These are phyloP conservation scores for Oligia latruncula DNA, from an alignment of 2,888 invertebrate genomes.

Conservation along the genomic window DNA sequence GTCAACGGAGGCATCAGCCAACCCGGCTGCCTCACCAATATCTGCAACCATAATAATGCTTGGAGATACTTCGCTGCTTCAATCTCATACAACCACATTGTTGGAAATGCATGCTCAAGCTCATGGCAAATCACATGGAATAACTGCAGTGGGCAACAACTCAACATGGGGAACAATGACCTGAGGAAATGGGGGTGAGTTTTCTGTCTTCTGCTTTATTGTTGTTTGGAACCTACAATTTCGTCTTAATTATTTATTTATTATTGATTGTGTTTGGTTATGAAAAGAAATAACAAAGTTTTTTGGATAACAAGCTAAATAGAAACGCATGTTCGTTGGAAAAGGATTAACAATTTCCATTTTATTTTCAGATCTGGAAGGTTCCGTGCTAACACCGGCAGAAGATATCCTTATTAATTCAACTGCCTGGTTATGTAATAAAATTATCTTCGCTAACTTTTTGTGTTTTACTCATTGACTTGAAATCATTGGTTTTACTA, in stretches of 20 bases:
- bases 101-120: slow-evolving; percentile 73
- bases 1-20: slow-evolving; percentile 89
- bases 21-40: slow-evolving; percentile 76
- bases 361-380: slow-evolving; percentile 71
- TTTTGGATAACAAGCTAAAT: not conserved
- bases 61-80: slow-evolving; percentile 80
- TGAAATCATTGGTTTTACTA: too few relatives aligned
- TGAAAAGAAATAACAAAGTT: not conserved
- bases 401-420: slow-evolving; percentile 66
- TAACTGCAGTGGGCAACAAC: slow-evolving; percentile 72
- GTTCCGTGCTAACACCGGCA: slow-evolving; percentile 70
- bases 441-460: not conserved
- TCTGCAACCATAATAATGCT: slow-evolving; percentile 82
- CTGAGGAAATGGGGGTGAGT: slow-evolving; percentile 75
- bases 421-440: not conserved
- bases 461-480: slow-evolving; percentile 11
- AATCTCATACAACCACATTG: slow-evolving; percentile 76
- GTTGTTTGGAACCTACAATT: not conserved
- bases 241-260: not conserved
- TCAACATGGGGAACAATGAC: slow-evolving; percentile 77
- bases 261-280: not conserved
- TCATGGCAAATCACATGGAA: slow-evolving; percentile 73
- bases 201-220: too few relatives aligned
- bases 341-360: not conserved
- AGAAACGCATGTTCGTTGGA: not conserved